Evolutionary conservation across 2,797 vertebrate genomes (phyloP).

Genomic region (Arnoldichthys spilopterus): DNA sequence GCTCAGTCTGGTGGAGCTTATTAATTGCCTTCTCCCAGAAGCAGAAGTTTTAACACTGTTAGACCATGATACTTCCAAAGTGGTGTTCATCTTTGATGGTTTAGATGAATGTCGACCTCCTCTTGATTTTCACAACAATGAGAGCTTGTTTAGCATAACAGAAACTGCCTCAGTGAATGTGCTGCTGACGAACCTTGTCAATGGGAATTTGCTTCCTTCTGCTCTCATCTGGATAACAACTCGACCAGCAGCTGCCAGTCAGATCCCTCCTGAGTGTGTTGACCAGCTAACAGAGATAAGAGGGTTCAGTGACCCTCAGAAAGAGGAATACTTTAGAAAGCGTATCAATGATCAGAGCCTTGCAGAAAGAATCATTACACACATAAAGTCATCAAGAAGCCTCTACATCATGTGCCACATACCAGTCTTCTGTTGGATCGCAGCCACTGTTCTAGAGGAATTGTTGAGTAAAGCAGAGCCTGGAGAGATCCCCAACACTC

Average conservation of each 20-base stretch:
- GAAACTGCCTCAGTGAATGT: not conserved
- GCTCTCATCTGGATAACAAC: conserved; percentile 1
- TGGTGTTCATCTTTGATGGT: not conserved
- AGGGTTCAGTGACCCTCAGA: not conserved
- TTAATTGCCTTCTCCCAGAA: not conserved
- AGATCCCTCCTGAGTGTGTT: not conserved
- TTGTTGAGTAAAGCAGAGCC: not conserved
- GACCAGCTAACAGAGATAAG: not conserved
- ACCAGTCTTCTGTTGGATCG: not conserved
- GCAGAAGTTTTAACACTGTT: not conserved
- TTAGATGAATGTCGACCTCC: not conserved
- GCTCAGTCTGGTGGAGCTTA: not conserved
- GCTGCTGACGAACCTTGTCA: not conserved
- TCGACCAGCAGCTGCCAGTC: not conserved
- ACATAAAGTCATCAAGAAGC: not conserved
- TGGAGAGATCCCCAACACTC: not conserved
- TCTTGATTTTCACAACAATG: not conserved
- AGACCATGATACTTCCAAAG: not conserved
- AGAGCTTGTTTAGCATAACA: not conserved
- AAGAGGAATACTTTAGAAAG: not conserved
- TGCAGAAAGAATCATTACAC: not conserved
- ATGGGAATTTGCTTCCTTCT: not conserved
- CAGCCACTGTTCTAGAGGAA: not conserved
- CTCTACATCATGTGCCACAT: conserved; percentile 11
- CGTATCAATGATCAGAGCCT: not conserved